Evolutionary conservation across 2,113 vertebrate species (phyloP).

Genomic region (Junco hyemalis): DNA sequence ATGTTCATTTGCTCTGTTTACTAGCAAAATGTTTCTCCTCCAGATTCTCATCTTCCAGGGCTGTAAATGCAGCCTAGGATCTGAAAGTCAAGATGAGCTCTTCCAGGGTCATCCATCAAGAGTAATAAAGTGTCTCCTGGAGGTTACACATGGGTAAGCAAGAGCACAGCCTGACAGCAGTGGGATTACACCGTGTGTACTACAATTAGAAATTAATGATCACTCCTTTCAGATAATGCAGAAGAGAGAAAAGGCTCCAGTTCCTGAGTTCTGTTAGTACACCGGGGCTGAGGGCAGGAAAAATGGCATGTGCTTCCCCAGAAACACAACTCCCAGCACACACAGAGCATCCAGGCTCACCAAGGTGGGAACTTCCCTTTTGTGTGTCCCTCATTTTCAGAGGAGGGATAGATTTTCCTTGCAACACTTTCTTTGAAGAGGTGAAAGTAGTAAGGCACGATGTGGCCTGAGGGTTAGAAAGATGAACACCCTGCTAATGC

Average conservation of each 20-base stretch:
- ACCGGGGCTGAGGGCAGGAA: not conserved
- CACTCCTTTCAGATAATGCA: not conserved
- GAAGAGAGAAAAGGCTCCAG: conserved; percentile 7
- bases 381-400: not conserved
- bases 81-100: conserved; percentile 48
- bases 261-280: not conserved
- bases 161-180: not conserved
- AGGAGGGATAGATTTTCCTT: not conserved
- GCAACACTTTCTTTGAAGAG: not conserved
- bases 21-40: conserved; percentile 46
- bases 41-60: conserved; percentile 37
- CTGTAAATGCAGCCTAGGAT: conserved; percentile 37
- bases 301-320: not conserved
- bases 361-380: not conserved
- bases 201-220: conserved; percentile 61
- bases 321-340: not conserved
- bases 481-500: not conserved
- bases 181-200: conserved; percentile 1
- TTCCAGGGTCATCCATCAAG: conserved; percentile 60
- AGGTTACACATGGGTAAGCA: conserved; percentile 44
- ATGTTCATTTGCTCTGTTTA: conserved; percentile 57
- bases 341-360: not conserved
- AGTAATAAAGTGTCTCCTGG: conserved; percentile 56
- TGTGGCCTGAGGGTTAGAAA: not conserved
- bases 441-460: not conserved